Conservation (phyloP, 2,113 vertebrate species). For the Apaloderma vittatum region DNA sequence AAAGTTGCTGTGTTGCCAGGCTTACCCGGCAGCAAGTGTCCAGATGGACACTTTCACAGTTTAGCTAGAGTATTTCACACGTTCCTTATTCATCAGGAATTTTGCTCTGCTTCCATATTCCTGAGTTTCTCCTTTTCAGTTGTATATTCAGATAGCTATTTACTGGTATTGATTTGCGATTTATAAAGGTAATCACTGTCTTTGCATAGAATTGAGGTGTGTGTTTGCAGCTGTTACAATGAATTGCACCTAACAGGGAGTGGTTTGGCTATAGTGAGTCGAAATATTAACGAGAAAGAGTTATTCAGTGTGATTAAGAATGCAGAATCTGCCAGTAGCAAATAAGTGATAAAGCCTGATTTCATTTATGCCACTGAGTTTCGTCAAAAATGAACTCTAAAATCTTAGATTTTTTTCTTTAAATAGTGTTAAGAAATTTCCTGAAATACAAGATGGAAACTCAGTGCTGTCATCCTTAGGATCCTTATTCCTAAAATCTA, state of each 20-base stretch:
- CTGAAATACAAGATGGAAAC: not conserved
- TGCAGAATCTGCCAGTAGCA: not conserved
- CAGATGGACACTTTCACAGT: conserved; percentile 52
- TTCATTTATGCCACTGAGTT: not conserved
- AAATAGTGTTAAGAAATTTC: not conserved
- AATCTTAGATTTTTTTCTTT: not conserved
- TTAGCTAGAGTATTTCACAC: conserved; percentile 15
- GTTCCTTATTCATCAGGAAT: not conserved
- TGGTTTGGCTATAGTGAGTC: not conserved
- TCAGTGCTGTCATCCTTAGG: not conserved
- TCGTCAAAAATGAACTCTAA: not conserved
- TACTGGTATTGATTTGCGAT: not conserved
- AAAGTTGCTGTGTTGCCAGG: not conserved
- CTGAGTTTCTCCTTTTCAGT: not conserved
- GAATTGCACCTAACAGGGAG: not conserved
- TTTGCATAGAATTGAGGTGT: not conserved
- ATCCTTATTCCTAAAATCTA: not conserved
- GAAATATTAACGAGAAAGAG: not conserved
- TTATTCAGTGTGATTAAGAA: not conserved
- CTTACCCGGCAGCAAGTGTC: not conserved
- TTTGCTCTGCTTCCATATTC: not conserved
- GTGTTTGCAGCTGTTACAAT: not conserved
- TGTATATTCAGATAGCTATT: not conserved
- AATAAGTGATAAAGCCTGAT: not conserved
- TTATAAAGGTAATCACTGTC: not conserved